Conservation (phyloP, 2,797 vertebrate species). For the Poecilia velifera region DNA sequence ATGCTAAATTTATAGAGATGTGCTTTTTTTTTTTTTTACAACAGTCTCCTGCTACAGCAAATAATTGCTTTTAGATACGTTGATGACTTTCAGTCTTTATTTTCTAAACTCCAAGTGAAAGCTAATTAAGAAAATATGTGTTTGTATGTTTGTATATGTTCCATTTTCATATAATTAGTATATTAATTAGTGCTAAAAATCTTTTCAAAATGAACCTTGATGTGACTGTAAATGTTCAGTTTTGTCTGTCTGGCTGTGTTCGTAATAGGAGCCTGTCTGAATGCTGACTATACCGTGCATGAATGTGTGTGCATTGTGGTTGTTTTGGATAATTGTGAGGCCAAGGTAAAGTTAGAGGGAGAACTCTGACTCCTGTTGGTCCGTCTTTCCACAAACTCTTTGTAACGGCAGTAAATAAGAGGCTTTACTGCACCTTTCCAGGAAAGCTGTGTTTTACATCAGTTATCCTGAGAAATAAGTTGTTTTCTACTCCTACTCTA, state of each 20-base stretch:
- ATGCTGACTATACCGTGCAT: not conserved
- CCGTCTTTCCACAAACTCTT: not conserved
- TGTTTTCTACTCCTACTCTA: not conserved
- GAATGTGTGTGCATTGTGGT: not conserved
- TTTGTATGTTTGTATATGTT: not conserved
- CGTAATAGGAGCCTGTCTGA: not conserved
- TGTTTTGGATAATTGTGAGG: not conserved
- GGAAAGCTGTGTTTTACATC: not conserved
- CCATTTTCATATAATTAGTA: not conserved
- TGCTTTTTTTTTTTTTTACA: not conserved
- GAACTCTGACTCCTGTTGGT: not conserved
- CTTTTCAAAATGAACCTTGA: not conserved
- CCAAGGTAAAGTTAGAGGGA: not conserved
- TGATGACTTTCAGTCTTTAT: not conserved
- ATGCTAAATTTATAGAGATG: not conserved
- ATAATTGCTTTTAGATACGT: not conserved
- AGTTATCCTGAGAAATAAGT: not conserved
- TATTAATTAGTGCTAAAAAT: conserved; percentile 1
- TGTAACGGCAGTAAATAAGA: not conserved
- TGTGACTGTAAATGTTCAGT: not conserved
- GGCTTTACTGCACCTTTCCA: not conserved
- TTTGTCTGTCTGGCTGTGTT: not conserved
- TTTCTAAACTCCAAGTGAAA: not conserved
- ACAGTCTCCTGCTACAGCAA: not conserved
- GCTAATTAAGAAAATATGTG: not conserved